Percentiles rank a stretch among this genome's conserved stretches.
phyloP scores from a whole-genome alignment of 2,888 invertebrate species.

The Cantharis lateralis region DNA sequence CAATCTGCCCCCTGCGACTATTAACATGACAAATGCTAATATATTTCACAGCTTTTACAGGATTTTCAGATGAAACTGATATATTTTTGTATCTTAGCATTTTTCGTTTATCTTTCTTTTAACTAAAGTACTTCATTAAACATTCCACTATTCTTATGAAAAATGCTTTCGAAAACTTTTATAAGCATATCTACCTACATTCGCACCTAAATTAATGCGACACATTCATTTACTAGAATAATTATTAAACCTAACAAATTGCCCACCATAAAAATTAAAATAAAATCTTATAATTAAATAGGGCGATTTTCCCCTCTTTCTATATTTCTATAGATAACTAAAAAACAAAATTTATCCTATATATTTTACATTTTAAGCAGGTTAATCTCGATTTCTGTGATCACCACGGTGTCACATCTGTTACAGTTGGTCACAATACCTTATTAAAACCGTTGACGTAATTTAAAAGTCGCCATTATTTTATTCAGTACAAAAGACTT shows the following conservation, averaged over 20 bases:
- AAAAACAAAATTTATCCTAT: neutral
- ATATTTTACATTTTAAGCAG: neutral
- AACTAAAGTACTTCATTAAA: conserved; percentile 28
- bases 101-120: conserved; percentile 33
- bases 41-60: conserved; percentile 55
- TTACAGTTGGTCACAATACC: neutral
- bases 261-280: neutral
- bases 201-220: neutral
- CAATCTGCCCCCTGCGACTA: conserved; percentile 55
- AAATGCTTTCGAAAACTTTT: neutral
- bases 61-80: conserved; percentile 55
- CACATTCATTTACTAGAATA: neutral
- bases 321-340: neutral
- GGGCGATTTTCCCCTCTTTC: neutral
- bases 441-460: neutral
- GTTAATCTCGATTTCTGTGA: neutral
- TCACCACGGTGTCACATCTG: neutral
- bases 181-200: neutral
- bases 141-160: conserved; percentile 5
- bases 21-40: conserved; percentile 59
- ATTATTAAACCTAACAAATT: neutral
- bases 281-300: neutral
- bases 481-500: neutral
- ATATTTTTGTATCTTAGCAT: conserved; percentile 41
- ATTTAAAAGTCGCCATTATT: neutral